These are phyloP conservation scores for Harmothoe impar DNA, from an alignment of 2,888 invertebrate species.

Conservation along the genomic window DNA sequence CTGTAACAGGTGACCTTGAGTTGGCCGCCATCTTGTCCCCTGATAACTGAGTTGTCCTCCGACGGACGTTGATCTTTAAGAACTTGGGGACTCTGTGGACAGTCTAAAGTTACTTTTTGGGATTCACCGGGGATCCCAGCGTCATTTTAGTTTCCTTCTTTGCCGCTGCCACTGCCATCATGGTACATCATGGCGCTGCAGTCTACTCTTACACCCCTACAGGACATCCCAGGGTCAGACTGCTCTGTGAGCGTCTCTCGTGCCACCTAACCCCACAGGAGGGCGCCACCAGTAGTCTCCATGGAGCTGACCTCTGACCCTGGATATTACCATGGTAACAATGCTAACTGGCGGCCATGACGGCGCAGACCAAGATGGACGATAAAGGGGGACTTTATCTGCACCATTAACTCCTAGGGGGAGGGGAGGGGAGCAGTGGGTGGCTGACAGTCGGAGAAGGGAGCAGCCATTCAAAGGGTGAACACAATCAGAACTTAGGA, in stretches of 20 bases:
- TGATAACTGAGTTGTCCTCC: too few species aligned
- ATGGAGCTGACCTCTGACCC: slow-evolving; percentile 44
- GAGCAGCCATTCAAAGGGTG: background rate
- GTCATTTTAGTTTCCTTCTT: too few species aligned
- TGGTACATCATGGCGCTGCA: too few species aligned
- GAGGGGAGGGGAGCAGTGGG: background rate
- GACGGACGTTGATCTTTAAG: too few species aligned
- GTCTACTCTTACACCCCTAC: background rate
- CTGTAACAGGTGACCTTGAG: too few species aligned
- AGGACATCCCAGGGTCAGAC: background rate
- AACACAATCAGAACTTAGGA: background rate
- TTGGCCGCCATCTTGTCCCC: too few species aligned
- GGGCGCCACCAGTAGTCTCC: slow-evolving; percentile 33
- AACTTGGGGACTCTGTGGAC: too few species aligned
- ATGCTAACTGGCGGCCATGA: slow-evolving; percentile 27
- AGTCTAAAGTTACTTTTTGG: too few species aligned
- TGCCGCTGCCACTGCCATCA: too few species aligned
- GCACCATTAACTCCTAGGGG: slow-evolving; percentile 7
- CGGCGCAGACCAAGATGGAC: background rate
- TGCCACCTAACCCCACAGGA: slow-evolving; percentile 14
- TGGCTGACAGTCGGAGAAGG: background rate
- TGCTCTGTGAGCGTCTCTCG: background rate
- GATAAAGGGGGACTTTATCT: slow-evolving; percentile 30
- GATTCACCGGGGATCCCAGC: too few species aligned
- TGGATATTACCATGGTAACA: slow-evolving; percentile 23